Evolutionary conservation across 2,113 vertebrate species (phyloP).

Genomic region (Chlamydotis undulata): DNA sequence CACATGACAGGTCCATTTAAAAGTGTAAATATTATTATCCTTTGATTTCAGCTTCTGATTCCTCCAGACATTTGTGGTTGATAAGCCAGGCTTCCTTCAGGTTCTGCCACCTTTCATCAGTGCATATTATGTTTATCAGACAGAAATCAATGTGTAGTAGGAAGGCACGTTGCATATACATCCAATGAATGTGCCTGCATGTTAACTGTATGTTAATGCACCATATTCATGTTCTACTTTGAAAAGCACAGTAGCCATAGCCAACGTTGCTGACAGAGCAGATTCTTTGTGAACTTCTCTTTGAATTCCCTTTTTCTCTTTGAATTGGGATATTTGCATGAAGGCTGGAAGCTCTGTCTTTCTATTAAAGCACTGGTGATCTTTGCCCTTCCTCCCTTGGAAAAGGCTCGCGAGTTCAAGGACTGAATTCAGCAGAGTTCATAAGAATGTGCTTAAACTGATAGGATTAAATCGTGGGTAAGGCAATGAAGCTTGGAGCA

Average conservation of each 20-base stretch:
- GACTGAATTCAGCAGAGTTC: conserved; percentile 4
- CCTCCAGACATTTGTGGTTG: conserved; percentile 14
- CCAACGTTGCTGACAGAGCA: not conserved
- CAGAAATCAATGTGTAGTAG: not conserved
- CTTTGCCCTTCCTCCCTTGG: not conserved
- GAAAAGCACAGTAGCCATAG: not conserved
- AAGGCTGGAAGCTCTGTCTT: not conserved
- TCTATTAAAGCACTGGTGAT: not conserved
- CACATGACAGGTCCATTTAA: not conserved
- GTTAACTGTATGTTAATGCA: not conserved
- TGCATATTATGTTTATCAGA: not conserved
- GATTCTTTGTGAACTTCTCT: conserved; percentile 5
- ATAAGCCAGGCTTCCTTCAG: conserved; percentile 34
- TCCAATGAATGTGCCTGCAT: not conserved
- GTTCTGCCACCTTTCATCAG: conserved; percentile 33
- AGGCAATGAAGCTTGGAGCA: not conserved
- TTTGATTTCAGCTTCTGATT: conserved; percentile 49
- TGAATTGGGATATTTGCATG: conserved; percentile 8
- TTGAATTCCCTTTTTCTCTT: not conserved
- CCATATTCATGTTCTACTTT: not conserved
- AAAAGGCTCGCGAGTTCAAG: not conserved
- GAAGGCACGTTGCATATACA: not conserved
- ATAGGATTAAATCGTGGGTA: not conserved
- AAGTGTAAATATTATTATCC: conserved; percentile 47
- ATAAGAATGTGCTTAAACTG: not conserved